A percentile compares a stretch with the other conserved stretches of the same genome.
Conservation (phyloP, 1,140 invertebrate species). For the Paramacrobiotus metropolitanus region DNA sequence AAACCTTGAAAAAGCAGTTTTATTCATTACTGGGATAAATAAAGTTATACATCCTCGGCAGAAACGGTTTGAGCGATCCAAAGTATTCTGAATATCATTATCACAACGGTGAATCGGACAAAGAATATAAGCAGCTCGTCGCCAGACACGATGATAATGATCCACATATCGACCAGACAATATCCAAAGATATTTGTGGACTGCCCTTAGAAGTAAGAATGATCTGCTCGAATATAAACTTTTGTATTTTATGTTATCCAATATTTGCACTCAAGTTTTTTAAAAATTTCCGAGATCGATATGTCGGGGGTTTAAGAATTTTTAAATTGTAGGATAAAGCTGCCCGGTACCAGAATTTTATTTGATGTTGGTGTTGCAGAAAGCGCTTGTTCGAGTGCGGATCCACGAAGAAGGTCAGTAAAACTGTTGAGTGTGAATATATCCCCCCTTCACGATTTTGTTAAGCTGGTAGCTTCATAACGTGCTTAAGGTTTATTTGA, state of each 20-base stretch:
- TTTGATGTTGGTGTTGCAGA: not conserved
- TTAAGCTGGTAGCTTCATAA: too few relatives aligned
- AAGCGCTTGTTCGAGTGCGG: not conserved
- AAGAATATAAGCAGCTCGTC: not conserved
- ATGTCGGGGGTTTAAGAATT: too few relatives aligned
- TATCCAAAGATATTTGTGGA: not conserved
- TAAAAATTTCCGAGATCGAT: too few relatives aligned
- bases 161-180: not conserved
- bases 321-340: too few relatives aligned
- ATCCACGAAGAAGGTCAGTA: not conserved
- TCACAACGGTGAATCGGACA: not conserved
- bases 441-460: not conserved
- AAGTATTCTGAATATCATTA: too few relatives aligned
- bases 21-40: too few relatives aligned
- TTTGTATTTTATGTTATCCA: not conserved
- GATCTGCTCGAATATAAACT: too few relatives aligned
- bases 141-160: not conserved
- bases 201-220: not conserved
- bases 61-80: too few relatives aligned
- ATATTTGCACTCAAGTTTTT: not conserved
- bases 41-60: too few relatives aligned
- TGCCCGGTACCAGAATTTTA: too few relatives aligned
- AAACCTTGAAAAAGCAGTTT: too few relatives aligned
- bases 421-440: not conserved
- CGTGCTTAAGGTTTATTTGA: too few relatives aligned